Percentiles rank a stretch among this genome's conserved stretches.
These are phyloP conservation scores for Micropoecilia bifurca DNA, from an alignment of 2,797 vertebrate species.

Conservation along the genomic window DNA sequence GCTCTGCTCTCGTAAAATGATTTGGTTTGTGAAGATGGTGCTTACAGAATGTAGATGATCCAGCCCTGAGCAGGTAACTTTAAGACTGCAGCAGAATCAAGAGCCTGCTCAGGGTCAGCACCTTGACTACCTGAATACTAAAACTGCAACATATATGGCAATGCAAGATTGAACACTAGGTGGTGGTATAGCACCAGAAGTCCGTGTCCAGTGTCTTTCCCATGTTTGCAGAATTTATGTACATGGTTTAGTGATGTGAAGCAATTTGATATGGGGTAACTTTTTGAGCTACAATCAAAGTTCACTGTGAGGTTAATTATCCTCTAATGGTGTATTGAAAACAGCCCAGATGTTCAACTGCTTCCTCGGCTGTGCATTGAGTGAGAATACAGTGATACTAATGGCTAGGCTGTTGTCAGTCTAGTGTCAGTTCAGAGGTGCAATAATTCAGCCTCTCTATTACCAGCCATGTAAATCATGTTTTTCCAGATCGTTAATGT, in stretches of 20 bases:
- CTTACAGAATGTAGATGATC: constrained; percentile 27
- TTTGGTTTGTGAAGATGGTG: constrained; percentile 29
- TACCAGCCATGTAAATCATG: neutral
- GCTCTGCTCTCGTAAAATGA: constrained; percentile 31
- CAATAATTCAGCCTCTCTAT: neutral
- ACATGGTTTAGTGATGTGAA: neutral
- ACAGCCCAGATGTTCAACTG: constrained; percentile 27
- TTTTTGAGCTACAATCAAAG: neutral
- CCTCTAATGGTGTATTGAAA: constrained; percentile 19
- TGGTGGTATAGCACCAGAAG: constrained; percentile 33
- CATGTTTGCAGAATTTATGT: neutral
- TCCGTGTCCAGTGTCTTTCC: fast-evolving
- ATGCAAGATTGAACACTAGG: constrained; percentile 36
- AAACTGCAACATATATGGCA: neutral
- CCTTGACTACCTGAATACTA: constrained; percentile 11
- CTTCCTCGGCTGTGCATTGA: constrained; percentile 25
- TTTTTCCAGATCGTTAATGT: neutral
- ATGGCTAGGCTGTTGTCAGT: constrained; percentile 32
- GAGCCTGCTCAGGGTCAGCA: constrained; percentile 10
- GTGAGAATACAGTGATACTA: constrained; percentile 16
- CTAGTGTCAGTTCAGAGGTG: constrained; percentile 8
- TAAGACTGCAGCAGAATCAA: constrained; percentile 25
- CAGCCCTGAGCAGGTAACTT: constrained; percentile 14
- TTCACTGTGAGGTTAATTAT: constrained; percentile 5
- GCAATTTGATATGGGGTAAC: neutral